A percentile compares a stretch with the other conserved stretches of the same genome.
These are phyloP conservation scores for Abrostola tripartita DNA, from an alignment of 2,888 invertebrate species.

Conservation along the genomic window DNA sequence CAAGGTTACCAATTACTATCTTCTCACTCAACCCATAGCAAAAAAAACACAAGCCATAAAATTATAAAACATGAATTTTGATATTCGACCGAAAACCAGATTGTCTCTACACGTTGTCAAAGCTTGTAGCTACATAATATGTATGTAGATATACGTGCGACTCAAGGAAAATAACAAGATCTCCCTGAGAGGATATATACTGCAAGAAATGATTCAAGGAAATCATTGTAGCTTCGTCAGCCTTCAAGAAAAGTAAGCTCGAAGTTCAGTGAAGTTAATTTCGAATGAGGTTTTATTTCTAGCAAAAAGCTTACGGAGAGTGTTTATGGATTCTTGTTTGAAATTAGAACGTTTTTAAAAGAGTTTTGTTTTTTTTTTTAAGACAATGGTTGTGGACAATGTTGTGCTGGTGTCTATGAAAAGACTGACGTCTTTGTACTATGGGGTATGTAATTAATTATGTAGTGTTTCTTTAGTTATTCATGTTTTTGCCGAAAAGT, in stretches of 20 bases:
- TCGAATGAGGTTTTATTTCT: neutral
- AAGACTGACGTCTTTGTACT: constrained; percentile 31
- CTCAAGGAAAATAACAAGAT: constrained; percentile 46
- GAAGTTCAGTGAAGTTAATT: constrained; percentile 24
- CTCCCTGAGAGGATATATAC: constrained; percentile 47
- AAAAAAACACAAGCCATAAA: too few relatives aligned
- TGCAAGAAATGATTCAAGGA: constrained; percentile 33
- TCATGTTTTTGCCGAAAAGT: neutral
- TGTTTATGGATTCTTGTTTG: constrained; percentile 16
- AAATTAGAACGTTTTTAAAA: constrained; percentile 24
- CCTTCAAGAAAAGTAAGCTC: constrained; percentile 49
- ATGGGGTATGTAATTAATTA: constrained; percentile 38
- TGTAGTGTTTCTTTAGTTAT: neutral
- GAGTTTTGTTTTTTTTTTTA: neutral
- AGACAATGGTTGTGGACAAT: constrained; percentile 46
- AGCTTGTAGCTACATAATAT: neutral
- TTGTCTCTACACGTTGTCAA: neutral
- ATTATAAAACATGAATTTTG: neutral
- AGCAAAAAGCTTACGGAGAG: neutral
- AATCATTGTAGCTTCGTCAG: constrained; percentile 45
- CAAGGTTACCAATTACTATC: too few relatives aligned
- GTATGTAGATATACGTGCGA: neutral
- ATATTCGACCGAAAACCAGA: neutral
- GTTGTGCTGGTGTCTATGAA: constrained; percentile 52
- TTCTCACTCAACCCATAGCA: too few relatives aligned